Evolutionary conservation across 2,888 invertebrate species (phyloP).

Genomic region (Gandaritis pyraliata): DNA sequence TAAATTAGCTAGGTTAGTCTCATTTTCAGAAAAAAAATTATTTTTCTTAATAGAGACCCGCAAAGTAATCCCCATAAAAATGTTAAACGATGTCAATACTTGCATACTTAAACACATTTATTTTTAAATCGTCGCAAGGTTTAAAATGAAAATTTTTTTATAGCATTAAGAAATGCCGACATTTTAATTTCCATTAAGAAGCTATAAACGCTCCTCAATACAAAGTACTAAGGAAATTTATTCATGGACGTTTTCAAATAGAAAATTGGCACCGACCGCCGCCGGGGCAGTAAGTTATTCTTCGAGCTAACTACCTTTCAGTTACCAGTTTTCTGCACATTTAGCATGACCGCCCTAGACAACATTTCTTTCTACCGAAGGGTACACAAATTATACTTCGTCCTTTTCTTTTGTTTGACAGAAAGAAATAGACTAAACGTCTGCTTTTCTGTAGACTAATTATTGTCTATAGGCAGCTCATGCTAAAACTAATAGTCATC

Average conservation of each 20-base stretch:
- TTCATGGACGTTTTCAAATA: conserved; percentile 30
- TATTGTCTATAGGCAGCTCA: neutral
- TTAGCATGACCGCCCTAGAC: too few species aligned
- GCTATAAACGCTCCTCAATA: conserved; percentile 30
- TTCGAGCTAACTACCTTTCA: conserved; percentile 11
- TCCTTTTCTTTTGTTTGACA: too few species aligned
- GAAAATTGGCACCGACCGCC: conserved; percentile 26
- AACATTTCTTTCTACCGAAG: too few species aligned
- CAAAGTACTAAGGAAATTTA: conserved; percentile 33
- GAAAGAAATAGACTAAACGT: too few species aligned
- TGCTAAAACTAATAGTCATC: neutral
- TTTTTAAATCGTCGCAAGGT: conserved; percentile 36
- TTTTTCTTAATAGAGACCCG: too few species aligned
- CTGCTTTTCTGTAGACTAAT: too few species aligned
- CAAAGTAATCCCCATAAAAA: conserved; percentile 29
- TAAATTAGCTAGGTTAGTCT: too few species aligned
- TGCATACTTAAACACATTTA: conserved; percentile 48
- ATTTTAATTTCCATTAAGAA: conserved; percentile 40
- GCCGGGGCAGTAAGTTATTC: conserved; percentile 19
- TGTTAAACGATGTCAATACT: conserved; percentile 40
- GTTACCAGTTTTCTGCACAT: neutral
- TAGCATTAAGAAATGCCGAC: conserved; percentile 29
- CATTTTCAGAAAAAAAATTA: conserved; percentile 9
- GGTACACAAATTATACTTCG: too few species aligned
- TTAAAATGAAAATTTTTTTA: conserved; percentile 24